These are phyloP conservation scores for Enchytraeus crypticus DNA, from an alignment of 2,888 invertebrate genomes.

Conservation along the genomic window DNA sequence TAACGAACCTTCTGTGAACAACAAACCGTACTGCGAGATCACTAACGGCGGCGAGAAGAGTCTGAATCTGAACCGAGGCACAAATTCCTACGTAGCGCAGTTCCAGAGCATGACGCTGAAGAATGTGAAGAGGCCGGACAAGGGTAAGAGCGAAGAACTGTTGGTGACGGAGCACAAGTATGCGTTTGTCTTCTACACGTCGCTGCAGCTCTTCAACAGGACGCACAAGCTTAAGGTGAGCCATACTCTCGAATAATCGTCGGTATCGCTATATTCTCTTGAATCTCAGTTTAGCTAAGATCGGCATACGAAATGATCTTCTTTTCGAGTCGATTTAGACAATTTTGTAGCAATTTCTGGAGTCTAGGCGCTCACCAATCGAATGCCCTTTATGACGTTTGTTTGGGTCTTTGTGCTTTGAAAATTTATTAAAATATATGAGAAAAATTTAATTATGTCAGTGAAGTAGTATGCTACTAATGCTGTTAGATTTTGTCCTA, in stretches of 20 bases:
- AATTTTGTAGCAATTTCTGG: too few species aligned
- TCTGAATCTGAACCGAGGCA: conserved; percentile 1
- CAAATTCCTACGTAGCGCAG: conserved; percentile 10
- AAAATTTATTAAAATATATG: too few species aligned
- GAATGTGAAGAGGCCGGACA: conserved; percentile 14
- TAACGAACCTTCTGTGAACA: not conserved
- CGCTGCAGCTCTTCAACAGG: conserved; percentile 10
- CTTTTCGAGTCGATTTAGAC: too few species aligned
- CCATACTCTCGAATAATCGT: not conserved
- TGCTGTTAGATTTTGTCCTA: too few species aligned
- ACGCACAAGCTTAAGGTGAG: conserved; percentile 15
- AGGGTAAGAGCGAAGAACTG: conserved; percentile 13
- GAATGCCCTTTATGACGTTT: too few species aligned
- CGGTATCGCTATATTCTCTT: not conserved
- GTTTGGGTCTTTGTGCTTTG: too few species aligned
- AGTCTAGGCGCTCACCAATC: too few species aligned
- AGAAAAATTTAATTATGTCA: too few species aligned
- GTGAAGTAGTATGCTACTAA: too few species aligned
- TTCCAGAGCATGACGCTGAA: conserved; percentile 14
- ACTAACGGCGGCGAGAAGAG: conserved; percentile 5
- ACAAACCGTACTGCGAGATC: conserved; percentile 3
- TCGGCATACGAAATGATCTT: too few species aligned
- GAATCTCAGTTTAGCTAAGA: too few species aligned
- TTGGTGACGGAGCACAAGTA: conserved; percentile 24
- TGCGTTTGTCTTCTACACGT: conserved; percentile 18